phyloP scores from a whole-genome alignment of 2,888 invertebrate species.

The Deilephila porcellus region DNA sequence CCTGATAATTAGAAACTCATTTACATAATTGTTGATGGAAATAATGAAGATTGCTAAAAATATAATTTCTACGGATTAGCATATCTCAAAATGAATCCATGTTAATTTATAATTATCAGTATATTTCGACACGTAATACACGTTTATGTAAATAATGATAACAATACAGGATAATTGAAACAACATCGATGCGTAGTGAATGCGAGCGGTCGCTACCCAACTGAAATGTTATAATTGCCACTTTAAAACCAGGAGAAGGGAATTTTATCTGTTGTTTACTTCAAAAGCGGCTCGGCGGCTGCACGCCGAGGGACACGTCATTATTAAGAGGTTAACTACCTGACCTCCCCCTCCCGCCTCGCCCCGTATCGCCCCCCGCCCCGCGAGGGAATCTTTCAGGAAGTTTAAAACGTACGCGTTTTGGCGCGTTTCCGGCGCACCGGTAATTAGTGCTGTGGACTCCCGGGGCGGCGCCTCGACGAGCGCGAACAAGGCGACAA shows the following conservation, averaged over 20 bases:
- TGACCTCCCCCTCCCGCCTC: background rate
- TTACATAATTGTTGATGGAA: too few species aligned
- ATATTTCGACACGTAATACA: too few species aligned
- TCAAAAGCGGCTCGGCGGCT: constrained; percentile 37
- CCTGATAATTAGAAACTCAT: too few species aligned
- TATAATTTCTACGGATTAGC: background rate
- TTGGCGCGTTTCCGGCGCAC: constrained; percentile 9
- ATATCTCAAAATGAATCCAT: background rate
- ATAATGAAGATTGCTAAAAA: too few species aligned
- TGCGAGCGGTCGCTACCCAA: constrained; percentile 39
- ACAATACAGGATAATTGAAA: too few species aligned
- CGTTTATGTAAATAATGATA: too few species aligned
- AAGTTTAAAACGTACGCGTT: constrained; percentile 14
- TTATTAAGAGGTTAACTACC: constrained; percentile 42
- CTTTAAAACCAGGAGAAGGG: constrained; percentile 35
- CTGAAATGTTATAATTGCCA: constrained; percentile 50
- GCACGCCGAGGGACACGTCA: constrained; percentile 25
- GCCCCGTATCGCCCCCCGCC: background rate
- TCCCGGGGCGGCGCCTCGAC: background rate
- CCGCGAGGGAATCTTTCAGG: constrained; percentile 7
- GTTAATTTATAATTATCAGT: too few species aligned
- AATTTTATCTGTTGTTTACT: constrained; percentile 39
- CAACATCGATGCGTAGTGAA: background rate
- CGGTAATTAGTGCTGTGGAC: constrained; percentile 11
- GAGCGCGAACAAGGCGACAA: background rate